A percentile compares a stretch with the other conserved stretches of the same genome.
phyloP scores from a whole-genome alignment of 2,888 invertebrate genomes.

The Ptychoptera albimana region DNA sequence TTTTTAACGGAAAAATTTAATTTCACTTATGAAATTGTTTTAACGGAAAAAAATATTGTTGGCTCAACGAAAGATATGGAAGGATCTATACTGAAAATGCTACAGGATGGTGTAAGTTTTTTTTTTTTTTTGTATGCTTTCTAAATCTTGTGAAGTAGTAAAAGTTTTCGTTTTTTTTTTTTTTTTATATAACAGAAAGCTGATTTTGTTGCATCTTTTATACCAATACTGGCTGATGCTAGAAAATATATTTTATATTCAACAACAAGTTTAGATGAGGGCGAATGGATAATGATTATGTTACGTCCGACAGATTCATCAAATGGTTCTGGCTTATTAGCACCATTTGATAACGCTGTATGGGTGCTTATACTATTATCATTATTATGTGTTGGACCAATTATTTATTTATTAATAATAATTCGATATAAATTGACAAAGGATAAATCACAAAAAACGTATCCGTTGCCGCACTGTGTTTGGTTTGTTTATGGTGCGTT shows the following conservation, averaged over 20 bases:
- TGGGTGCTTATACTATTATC: conserved; percentile 62
- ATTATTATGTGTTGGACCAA: conserved; percentile 57
- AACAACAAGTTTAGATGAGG: conserved; percentile 49
- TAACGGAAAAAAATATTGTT: conserved; percentile 44
- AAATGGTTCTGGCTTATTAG: conserved; percentile 63
- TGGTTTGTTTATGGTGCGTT: conserved; percentile 83
- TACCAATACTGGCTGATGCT: conserved; percentile 48
- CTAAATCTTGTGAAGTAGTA: too few relatives aligned
- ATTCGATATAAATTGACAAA: conserved; percentile 45
- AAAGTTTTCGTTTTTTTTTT: conserved; percentile 9
- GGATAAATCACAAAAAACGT: conserved; percentile 38
- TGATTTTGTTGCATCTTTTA: conserved; percentile 64
- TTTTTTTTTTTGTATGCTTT: conserved; percentile 3
- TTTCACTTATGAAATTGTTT: conserved; percentile 54
- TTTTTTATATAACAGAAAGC: conserved; percentile 39
- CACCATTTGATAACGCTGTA: conserved; percentile 57
- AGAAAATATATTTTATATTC: conserved; percentile 39
- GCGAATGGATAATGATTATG: conserved; percentile 65
- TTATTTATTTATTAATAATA: conserved; percentile 53
- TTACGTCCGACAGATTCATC: conserved; percentile 67
- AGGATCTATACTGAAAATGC: conserved; percentile 46
- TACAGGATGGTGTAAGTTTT: conserved; percentile 38
- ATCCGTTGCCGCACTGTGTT: conserved; percentile 51
- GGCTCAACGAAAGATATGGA: conserved; percentile 33
- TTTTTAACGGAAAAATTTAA: conserved; percentile 51